phyloP scores from a whole-genome alignment of 2,797 vertebrate species.

The Cetoscarus ocellatus region DNA sequence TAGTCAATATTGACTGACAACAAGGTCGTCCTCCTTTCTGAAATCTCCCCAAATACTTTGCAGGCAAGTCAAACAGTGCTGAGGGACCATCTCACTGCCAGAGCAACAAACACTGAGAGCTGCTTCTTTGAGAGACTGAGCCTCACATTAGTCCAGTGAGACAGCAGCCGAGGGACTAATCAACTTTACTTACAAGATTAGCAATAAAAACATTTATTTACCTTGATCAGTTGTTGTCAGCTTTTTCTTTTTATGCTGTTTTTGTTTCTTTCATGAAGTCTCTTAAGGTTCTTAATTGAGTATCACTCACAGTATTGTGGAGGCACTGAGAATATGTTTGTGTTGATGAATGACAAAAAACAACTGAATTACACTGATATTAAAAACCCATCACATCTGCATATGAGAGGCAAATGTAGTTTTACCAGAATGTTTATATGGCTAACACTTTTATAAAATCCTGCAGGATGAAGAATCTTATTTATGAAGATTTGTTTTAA shows the following conservation, averaged over 20 bases:
- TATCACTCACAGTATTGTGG: neutral
- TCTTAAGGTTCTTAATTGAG: slow-evolving; percentile 9
- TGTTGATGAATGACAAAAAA: neutral
- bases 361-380: slow-evolving; percentile 13
- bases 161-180: slow-evolving; percentile 13
- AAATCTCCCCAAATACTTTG: slow-evolving; percentile 9
- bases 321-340: neutral
- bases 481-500: slow-evolving; percentile 5
- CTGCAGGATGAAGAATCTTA: neutral
- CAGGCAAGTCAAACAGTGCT: neutral
- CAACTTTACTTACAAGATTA: slow-evolving; percentile 16
- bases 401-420: neutral
- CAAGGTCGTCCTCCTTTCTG: neutral
- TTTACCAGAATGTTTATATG: neutral
- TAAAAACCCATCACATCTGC: slow-evolving; percentile 1
- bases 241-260: neutral
- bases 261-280: slow-evolving; percentile 4
- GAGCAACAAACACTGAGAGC: neutral
- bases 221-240: slow-evolving; percentile 16
- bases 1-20: slow-evolving; percentile 6
- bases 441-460: neutral
- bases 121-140: slow-evolving; percentile 6
- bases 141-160: neutral
- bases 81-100: neutral
- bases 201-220: slow-evolving; percentile 8